These are phyloP conservation scores for Mylabris phalerata DNA, from an alignment of 1,140 invertebrate genomes.

Conservation along the genomic window DNA sequence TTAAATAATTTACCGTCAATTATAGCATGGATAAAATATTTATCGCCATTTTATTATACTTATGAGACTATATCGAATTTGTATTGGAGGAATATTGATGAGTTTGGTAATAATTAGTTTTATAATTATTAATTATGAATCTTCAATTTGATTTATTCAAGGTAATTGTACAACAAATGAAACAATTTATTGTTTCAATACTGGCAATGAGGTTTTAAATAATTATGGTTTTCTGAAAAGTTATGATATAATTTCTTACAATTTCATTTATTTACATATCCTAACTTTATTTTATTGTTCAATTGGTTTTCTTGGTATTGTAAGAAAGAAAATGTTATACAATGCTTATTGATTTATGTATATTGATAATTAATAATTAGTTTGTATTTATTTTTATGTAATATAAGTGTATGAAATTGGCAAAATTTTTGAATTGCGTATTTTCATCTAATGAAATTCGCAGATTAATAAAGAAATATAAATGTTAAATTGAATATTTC, in stretches of 20 bases:
- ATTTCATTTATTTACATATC: constrained; percentile 13
- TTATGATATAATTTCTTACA: constrained; percentile 12
- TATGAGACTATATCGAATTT: constrained; percentile 27
- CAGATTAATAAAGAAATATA: too few species aligned
- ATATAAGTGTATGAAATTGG: too few species aligned
- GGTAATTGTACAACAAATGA: constrained; percentile 14
- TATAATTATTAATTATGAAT: neutral
- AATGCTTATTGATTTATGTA: too few species aligned
- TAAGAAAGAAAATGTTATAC: constrained; percentile 11
- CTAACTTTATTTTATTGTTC: constrained; percentile 18
- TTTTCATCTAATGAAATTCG: too few species aligned
- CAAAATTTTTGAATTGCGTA: too few species aligned
- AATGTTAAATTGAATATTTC: too few species aligned
- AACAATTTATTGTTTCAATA: constrained; percentile 16
- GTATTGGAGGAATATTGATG: constrained; percentile 17
- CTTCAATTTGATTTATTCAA: constrained; percentile 6
- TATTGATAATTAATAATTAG: too few species aligned
- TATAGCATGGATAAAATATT: constrained; percentile 25
- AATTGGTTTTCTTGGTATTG: constrained; percentile 23
- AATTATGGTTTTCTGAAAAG: constrained; percentile 17
- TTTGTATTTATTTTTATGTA: too few species aligned
- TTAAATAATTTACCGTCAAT: constrained; percentile 13
- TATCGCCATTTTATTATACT: constrained; percentile 31
- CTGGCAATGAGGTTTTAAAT: constrained; percentile 21
- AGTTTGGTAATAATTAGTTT: constrained; percentile 16